These are phyloP conservation scores for Melanogrammus aeglefinus DNA, from an alignment of 2,797 vertebrate genomes.

Conservation along the genomic window DNA sequence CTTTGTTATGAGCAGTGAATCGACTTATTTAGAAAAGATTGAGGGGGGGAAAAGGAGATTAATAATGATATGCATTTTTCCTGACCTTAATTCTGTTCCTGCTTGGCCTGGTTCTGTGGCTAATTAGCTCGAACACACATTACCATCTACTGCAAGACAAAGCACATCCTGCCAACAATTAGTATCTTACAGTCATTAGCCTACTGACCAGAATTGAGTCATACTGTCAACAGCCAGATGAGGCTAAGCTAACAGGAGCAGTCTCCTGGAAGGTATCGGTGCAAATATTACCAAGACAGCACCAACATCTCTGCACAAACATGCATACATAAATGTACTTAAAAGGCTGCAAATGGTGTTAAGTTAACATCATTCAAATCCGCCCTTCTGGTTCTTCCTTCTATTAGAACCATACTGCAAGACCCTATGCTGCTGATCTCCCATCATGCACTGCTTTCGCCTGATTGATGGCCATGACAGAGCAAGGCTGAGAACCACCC, in stretches of 20 bases:
- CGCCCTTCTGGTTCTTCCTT: neutral
- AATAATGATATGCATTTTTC: slow-evolving; percentile 25
- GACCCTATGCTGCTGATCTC: neutral
- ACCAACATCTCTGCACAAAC: slow-evolving; percentile 4
- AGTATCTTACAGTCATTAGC: slow-evolving; percentile 50
- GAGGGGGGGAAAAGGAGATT: slow-evolving; percentile 42
- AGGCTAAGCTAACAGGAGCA: neutral
- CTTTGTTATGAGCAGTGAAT: neutral
- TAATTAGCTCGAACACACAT: slow-evolving; percentile 57
- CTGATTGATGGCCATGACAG: slow-evolving; percentile 10
- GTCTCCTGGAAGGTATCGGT: neutral
- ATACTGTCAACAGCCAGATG: neutral
- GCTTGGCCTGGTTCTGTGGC: slow-evolving; percentile 56
- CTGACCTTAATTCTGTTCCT: slow-evolving; percentile 57
- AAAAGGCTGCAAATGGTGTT: neutral
- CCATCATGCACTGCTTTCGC: slow-evolving; percentile 13
- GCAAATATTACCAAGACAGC: neutral
- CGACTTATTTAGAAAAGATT: slow-evolving; percentile 25
- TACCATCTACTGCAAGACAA: slow-evolving; percentile 43
- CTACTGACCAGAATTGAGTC: neutral
- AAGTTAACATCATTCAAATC: neutral
- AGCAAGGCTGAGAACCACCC: neutral
- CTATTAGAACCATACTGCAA: no score
- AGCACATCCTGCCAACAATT: slow-evolving; percentile 50
- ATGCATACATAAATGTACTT: neutral